A percentile compares a stretch with the other conserved stretches of the same genome.
phyloP scores from a whole-genome alignment of 1,140 invertebrate species.

The Ptiloglossa arizonensis region DNA sequence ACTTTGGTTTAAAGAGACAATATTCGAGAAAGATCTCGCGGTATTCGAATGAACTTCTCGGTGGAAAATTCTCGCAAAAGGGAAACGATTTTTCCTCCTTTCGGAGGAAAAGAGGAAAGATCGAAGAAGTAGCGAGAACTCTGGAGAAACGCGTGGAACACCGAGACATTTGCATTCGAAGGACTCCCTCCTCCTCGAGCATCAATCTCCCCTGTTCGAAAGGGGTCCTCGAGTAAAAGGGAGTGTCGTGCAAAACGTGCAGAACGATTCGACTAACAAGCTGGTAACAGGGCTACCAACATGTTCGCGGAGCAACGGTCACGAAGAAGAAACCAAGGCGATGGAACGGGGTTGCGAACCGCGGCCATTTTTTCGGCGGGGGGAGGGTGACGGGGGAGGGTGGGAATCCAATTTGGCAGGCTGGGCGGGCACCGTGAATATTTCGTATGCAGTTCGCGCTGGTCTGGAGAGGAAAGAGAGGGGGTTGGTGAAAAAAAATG shows the following conservation, averaged over 20 bases:
- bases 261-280: constrained; percentile 32
- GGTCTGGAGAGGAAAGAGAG: not conserved
- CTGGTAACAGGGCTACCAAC: not conserved
- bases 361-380: constrained; percentile 51
- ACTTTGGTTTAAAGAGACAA: too few relatives aligned
- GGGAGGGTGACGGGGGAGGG: too few relatives aligned
- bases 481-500: constrained; percentile 36
- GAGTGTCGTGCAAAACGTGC: not conserved
- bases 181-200: not conserved
- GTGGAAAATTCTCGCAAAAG: too few relatives aligned
- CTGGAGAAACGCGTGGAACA: not conserved
- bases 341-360: constrained; percentile 27
- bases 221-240: not conserved
- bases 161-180: not conserved
- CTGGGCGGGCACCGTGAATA: constrained; percentile 45
- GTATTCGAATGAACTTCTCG: too few relatives aligned
- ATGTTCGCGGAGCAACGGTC: not conserved
- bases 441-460: constrained; percentile 59
- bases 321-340: not conserved
- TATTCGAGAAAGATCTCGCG: too few relatives aligned
- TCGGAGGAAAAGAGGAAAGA: too few relatives aligned
- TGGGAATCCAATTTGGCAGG: constrained; percentile 60
- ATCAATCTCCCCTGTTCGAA: not conserved
- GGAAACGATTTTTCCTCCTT: too few relatives aligned
- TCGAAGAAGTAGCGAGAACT: too few relatives aligned